These are phyloP conservation scores for Phaenicophaeus curvirostris DNA, from an alignment of 2,797 vertebrate species.

Conservation along the genomic window DNA sequence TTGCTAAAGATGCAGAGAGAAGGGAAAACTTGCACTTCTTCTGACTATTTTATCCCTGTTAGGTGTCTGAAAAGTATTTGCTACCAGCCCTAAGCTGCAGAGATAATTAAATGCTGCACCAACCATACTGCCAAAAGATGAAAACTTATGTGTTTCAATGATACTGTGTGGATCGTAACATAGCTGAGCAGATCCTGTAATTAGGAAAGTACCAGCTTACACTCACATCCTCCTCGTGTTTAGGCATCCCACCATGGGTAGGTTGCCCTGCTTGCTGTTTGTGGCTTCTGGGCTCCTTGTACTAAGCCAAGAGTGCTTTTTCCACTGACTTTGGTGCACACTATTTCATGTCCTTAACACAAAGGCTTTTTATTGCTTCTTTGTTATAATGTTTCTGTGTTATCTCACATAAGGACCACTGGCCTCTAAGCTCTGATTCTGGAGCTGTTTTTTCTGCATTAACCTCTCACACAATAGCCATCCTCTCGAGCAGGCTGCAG, in stretches of 20 bases:
- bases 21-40: not conserved
- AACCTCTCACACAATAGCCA: not conserved
- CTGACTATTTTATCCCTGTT: not conserved
- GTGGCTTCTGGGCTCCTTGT: not conserved
- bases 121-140: constrained; percentile 14
- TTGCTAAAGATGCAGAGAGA: not conserved
- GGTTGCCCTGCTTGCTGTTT: not conserved
- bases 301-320: not conserved
- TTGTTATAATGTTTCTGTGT: not conserved
- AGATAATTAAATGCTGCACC: constrained; percentile 27
- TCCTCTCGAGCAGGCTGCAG: not conserved
- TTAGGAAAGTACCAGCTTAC: not conserved
- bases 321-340: not conserved
- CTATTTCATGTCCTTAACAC: not conserved
- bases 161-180: not conserved
- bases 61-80: not conserved
- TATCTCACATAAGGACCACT: not conserved
- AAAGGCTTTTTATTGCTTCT: not conserved
- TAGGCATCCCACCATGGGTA: not conserved
- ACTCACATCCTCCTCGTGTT: not conserved
- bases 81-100: not conserved
- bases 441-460: not conserved
- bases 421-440: not conserved
- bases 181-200: constrained; percentile 13
- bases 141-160: not conserved